Conservation (phyloP, 2,113 vertebrate species). For the Bombycilla garrulus region DNA sequence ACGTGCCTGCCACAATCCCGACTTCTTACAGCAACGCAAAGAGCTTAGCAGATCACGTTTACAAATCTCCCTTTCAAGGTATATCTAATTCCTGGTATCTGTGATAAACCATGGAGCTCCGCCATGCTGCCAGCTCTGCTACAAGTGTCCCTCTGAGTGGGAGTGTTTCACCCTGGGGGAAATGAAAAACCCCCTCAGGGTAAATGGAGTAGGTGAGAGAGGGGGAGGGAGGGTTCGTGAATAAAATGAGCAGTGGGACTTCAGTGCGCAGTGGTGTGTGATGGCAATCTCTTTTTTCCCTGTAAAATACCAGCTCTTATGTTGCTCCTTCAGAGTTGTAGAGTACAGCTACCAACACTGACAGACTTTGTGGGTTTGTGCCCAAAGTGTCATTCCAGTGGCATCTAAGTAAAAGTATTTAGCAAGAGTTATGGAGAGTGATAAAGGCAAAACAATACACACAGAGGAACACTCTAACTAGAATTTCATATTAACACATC, state of each 20-base stretch:
- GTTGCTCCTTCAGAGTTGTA: background rate
- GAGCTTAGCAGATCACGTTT: background rate
- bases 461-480: background rate
- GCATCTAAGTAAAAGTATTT: background rate
- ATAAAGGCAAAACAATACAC: background rate
- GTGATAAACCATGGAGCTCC: background rate
- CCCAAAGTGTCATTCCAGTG: background rate
- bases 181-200: background rate
- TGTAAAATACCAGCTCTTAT: background rate
- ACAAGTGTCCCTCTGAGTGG: background rate
- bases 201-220: background rate
- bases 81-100: background rate
- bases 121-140: background rate
- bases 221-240: accelerated
- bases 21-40: background rate
- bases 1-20: background rate
- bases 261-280: accelerated
- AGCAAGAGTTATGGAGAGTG: background rate
- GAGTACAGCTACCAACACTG: background rate
- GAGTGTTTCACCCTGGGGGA: background rate
- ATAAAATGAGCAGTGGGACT: background rate
- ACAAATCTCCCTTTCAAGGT: background rate
- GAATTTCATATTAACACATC: background rate
- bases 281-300: background rate
- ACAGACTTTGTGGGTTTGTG: background rate